These are phyloP conservation scores for Catocala sponsa DNA, from an alignment of 2,888 invertebrate species.

Conservation along the genomic window DNA sequence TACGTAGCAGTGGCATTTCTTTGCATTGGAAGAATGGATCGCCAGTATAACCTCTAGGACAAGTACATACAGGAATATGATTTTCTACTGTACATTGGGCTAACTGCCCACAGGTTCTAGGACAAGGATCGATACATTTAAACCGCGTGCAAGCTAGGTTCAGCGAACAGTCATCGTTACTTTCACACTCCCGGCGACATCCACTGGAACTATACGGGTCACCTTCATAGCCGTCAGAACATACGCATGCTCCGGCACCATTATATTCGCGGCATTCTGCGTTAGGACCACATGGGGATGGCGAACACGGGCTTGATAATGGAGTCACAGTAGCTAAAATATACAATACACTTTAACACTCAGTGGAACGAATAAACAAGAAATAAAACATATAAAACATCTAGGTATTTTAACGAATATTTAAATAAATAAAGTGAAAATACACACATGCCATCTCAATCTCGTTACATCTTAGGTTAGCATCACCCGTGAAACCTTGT, in stretches of 20 bases:
- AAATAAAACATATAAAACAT: neutral
- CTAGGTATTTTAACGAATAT: neutral
- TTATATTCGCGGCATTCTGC: slow-evolving; percentile 94
- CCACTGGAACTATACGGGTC: slow-evolving; percentile 93
- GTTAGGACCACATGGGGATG: slow-evolving; percentile 95
- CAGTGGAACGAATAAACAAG: neutral
- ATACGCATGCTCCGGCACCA: slow-evolving; percentile 95
- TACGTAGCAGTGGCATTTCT: slow-evolving; percentile 82
- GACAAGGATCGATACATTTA: slow-evolving; percentile 95
- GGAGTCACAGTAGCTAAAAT: slow-evolving; percentile 88
- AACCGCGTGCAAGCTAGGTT: slow-evolving; percentile 93
- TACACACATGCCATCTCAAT: slow-evolving; percentile 82
- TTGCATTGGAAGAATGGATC: slow-evolving; percentile 94
- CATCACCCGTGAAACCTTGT: slow-evolving; percentile 94
- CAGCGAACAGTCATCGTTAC: slow-evolving; percentile 92
- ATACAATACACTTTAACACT: neutral
- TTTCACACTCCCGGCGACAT: slow-evolving; percentile 93
- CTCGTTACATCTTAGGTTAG: slow-evolving; percentile 90
- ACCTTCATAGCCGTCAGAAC: slow-evolving; percentile 93
- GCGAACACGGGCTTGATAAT: slow-evolving; percentile 92
- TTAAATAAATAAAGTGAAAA: slow-evolving; percentile 8
- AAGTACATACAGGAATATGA: slow-evolving; percentile 93
- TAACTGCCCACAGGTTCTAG: slow-evolving; percentile 93
- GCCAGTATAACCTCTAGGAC: slow-evolving; percentile 92
- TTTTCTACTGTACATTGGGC: slow-evolving; percentile 93